These are phyloP conservation scores for Chiloscyllium plagiosum DNA, from an alignment of 2,113 vertebrate species.

Conservation along the genomic window DNA sequence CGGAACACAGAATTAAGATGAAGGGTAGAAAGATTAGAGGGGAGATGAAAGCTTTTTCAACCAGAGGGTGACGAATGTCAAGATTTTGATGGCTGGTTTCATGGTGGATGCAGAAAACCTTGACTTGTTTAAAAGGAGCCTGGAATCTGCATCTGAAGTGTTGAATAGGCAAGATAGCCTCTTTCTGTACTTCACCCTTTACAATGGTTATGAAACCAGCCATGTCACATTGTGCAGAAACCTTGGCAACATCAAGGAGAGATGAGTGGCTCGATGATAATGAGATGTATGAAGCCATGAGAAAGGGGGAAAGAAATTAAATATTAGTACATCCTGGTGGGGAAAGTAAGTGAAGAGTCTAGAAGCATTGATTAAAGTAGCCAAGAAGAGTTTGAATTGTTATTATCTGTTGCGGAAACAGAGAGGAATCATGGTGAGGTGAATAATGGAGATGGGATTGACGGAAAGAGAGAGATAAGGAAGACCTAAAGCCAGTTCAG, in stretches of 20 bases:
- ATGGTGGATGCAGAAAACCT: too few species aligned
- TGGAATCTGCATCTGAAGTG: too few species aligned
- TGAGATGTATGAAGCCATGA: neutral
- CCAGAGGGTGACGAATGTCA: too few species aligned
- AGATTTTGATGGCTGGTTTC: too few species aligned
- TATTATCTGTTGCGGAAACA: neutral
- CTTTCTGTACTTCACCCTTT: too few species aligned
- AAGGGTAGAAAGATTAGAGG: too few species aligned
- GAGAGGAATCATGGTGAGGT: neutral
- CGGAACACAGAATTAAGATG: too few species aligned
- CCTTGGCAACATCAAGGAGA: neutral
- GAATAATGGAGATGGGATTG: neutral
- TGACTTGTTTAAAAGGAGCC: too few species aligned
- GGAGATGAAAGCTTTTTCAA: too few species aligned
- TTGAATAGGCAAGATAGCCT: too few species aligned
- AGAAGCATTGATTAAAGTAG: neutral
- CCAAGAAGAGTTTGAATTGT: neutral
- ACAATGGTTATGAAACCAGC: neutral
- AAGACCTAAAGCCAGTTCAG: neutral
- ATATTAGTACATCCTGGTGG: neutral
- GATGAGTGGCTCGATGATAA: neutral
- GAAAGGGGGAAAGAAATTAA: neutral
- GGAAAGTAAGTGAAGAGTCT: neutral
- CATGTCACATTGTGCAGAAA: neutral
- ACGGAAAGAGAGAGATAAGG: neutral